Percentiles rank a stretch among this genome's conserved stretches.
These are phyloP conservation scores for Ormyrus nitidulus DNA, from an alignment of 2,888 invertebrate species.

Conservation along the genomic window DNA sequence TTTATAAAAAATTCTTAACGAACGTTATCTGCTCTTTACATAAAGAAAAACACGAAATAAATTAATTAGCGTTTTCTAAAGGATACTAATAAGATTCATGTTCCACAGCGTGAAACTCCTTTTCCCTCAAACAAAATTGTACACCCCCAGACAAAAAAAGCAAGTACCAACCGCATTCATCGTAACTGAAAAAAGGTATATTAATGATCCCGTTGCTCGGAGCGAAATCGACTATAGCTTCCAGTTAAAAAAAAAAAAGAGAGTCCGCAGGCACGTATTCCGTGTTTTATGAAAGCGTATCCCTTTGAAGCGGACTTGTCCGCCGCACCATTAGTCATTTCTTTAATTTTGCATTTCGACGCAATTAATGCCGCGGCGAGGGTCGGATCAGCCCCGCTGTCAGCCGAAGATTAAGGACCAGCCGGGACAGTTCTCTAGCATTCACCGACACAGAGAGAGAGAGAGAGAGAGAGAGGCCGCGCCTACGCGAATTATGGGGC, in stretches of 20 bases:
- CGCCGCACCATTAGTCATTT: constrained; percentile 37
- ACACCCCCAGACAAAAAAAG: neutral
- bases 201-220: neutral
- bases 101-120: too few relatives aligned
- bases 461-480: neutral
- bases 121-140: neutral
- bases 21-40: too few relatives aligned
- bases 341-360: constrained; percentile 45
- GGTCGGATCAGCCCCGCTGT: constrained; percentile 23
- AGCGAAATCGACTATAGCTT: too few relatives aligned
- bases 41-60: too few relatives aligned
- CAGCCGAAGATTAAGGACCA: constrained; percentile 39
- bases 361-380: constrained; percentile 33
- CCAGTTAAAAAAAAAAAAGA: too few relatives aligned
- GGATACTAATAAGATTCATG: too few relatives aligned
- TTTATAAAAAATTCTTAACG: too few relatives aligned
- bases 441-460: too few relatives aligned
- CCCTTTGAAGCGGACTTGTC: neutral
- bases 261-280: too few relatives aligned
- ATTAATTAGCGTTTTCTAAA: too few relatives aligned
- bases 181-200: neutral
- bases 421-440: too few relatives aligned
- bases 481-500: neutral
- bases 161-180: neutral
- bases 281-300: constrained; percentile 20